Base-by-base conservation (phyloP, 2,113 vertebrate genomes). In the Mus spicilegus region DNA sequence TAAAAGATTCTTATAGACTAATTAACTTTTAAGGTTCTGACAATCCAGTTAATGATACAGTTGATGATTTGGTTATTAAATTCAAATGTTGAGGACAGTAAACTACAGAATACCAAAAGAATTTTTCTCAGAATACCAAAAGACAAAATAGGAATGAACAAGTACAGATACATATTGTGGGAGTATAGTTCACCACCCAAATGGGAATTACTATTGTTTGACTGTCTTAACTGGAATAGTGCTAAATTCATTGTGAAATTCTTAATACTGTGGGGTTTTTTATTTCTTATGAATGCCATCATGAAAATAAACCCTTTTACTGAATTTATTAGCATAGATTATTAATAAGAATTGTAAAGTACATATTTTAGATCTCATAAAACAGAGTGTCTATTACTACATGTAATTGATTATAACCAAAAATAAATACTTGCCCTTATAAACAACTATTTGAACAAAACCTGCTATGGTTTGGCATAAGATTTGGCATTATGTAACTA, bases 41-140 rank as follows among this genome's bases (percentile, higher is more conserved):
- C 11, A 89, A 89, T 49, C 3, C 10, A 89, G 33, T 46, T 95
- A 92, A 56, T 56, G 90, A 70, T 77, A 22, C 26, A 33, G 36
- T 19, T 95, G 36, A 96, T 93, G 96, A 93, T 87, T 96, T 65
- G 46, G 8, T 89, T 84, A 91, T 84, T 76, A 82, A 81, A 80
- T 46, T 93, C 12, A 87, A 87, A 56, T 87, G 3, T 56, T 96
- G 13, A 80, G 24, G n/a, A 91, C 89, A 58, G 42, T n/a, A 89
- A 63, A 89, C 26, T 58, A 61, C 3, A 90, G 5, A 93, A 90
- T 76, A 91, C 76, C 72, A 76, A 28, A 16, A 36, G 58, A 17
- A 42, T 5, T 89, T 82, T 87, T 70, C 20, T 94, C 73, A 96
- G 95, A 93, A 88, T 76, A 91, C 76, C 72, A 76, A 28, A 16